phyloP scores from a whole-genome alignment of 2,888 invertebrate genomes.

The Limenitis camilla region DNA sequence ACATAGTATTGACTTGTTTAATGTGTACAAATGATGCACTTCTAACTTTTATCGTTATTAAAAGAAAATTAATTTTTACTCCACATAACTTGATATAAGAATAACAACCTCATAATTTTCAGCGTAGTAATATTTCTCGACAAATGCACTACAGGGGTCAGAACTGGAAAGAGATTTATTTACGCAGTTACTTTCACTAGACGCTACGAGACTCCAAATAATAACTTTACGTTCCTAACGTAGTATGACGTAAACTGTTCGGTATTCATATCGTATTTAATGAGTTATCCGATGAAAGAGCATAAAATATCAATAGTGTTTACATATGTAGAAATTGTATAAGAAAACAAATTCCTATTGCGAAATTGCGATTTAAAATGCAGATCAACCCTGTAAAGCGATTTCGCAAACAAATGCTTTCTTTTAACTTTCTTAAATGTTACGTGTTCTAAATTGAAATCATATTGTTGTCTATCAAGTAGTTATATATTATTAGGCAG shows the following conservation, averaged over 20 bases:
- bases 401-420: conserved; percentile 32
- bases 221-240: conserved; percentile 22
- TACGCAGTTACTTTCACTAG: conserved; percentile 62
- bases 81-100: too few species aligned
- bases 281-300: background rate
- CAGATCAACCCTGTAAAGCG: conserved; percentile 35
- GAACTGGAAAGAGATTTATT: conserved; percentile 38
- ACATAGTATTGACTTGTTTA: conserved; percentile 21
- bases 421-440: conserved; percentile 29
- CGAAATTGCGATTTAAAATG: conserved; percentile 30
- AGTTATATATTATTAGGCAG: background rate
- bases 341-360: conserved; percentile 16
- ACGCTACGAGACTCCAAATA: conserved; percentile 32
- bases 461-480: background rate
- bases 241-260: conserved; percentile 21
- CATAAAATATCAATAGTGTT: too few species aligned
- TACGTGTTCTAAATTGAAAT: conserved; percentile 35
- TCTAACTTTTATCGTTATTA: too few species aligned
- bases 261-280: background rate
- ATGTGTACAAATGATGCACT: too few species aligned
- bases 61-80: too few species aligned
- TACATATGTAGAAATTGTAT: background rate
- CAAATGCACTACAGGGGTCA: conserved; percentile 53
- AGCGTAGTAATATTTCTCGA: conserved; percentile 24
- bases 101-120: conserved; percentile 14